Conservation (phyloP, 2,797 vertebrate genomes). For the Fundulus diaphanus region DNA sequence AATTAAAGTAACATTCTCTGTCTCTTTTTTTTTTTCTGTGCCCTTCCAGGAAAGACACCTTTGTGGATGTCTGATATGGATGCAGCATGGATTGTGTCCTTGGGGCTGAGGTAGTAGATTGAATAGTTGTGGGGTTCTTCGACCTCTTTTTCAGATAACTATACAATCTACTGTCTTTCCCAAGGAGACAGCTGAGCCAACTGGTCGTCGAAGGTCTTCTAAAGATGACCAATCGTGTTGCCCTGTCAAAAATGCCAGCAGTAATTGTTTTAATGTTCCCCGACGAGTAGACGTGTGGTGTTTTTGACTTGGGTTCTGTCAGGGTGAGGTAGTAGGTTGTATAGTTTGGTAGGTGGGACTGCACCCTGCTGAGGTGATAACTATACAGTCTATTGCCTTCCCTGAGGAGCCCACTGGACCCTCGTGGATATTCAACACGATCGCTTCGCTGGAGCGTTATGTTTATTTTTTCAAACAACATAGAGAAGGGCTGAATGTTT, state of each 20-base stretch:
- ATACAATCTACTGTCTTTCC: constrained; percentile 98
- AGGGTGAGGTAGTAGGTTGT: constrained; percentile 97
- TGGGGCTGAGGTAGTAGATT: constrained; percentile 97
- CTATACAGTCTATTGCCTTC: constrained; percentile 98
- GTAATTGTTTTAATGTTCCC: background rate
- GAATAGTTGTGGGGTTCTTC: constrained; percentile 91
- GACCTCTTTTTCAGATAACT: constrained; percentile 91
- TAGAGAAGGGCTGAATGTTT: background rate
- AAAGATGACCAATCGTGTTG: constrained; percentile 29
- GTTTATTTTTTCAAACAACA: constrained; percentile 37
- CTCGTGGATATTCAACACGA: constrained; percentile 27
- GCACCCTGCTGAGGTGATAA: constrained; percentile 91
- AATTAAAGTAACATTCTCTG: constrained; percentile 46
- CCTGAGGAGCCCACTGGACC: constrained; percentile 80
- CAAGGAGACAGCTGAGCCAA: constrained; percentile 90
- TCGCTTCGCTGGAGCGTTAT: constrained; percentile 6
- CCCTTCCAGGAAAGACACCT: constrained; percentile 57
- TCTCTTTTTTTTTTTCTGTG: constrained; percentile 50
- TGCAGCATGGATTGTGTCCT: constrained; percentile 85
- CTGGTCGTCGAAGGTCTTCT: constrained; percentile 57
- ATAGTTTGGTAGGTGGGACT: constrained; percentile 94
- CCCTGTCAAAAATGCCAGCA: constrained; percentile 48
- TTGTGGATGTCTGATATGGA: constrained; percentile 50
- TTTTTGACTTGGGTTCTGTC: constrained; percentile 67
- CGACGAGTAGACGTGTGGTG: constrained; percentile 14